A percentile compares a stretch with the other conserved stretches of the same genome.
These are phyloP conservation scores for Agrilus mali DNA, from an alignment of 2,888 invertebrate species.

Conservation along the genomic window DNA sequence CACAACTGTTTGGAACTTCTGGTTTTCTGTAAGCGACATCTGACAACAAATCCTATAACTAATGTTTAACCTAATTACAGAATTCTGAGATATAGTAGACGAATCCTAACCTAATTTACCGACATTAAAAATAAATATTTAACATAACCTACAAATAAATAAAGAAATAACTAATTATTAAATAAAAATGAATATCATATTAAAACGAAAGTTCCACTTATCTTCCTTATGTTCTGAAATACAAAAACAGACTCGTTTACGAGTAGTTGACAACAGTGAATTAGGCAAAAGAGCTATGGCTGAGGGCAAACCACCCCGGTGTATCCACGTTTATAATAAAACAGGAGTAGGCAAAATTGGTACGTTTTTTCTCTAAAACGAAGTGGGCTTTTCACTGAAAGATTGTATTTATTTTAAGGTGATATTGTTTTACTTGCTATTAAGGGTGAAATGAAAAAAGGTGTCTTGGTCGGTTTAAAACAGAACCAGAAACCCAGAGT, in stretches of 20 bases:
- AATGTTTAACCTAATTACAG: too few relatives aligned
- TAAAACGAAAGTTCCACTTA: conserved; percentile 39
- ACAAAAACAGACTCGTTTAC: conserved; percentile 58
- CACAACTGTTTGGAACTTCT: too few relatives aligned
- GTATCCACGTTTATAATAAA: conserved; percentile 91
- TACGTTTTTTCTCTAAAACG: conserved; percentile 16
- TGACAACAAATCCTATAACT: too few relatives aligned
- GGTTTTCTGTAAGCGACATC: too few relatives aligned
- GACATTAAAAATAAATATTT: not conserved
- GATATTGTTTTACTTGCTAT: conserved; percentile 88
- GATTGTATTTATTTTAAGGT: conserved; percentile 34
- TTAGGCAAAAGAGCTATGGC: conserved; percentile 91
- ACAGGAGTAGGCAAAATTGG: conserved; percentile 50
- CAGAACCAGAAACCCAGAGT: conserved; percentile 68
- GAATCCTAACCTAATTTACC: too few relatives aligned
- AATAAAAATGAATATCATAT: not conserved
- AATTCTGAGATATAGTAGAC: too few relatives aligned
- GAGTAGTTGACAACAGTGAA: conserved; percentile 95
- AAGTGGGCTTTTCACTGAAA: not conserved
- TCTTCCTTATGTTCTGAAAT: conserved; percentile 51
- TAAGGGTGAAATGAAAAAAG: conserved; percentile 90
- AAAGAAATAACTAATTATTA: not conserved
- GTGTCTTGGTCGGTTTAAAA: conserved; percentile 78
- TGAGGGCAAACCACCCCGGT: conserved; percentile 84
- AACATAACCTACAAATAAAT: not conserved